Evolutionary conservation across 1,140 invertebrate genomes (phyloP), one percentile per base, ranked within the genome.

Genomic region (Leptopilina clavipes): DNA sequence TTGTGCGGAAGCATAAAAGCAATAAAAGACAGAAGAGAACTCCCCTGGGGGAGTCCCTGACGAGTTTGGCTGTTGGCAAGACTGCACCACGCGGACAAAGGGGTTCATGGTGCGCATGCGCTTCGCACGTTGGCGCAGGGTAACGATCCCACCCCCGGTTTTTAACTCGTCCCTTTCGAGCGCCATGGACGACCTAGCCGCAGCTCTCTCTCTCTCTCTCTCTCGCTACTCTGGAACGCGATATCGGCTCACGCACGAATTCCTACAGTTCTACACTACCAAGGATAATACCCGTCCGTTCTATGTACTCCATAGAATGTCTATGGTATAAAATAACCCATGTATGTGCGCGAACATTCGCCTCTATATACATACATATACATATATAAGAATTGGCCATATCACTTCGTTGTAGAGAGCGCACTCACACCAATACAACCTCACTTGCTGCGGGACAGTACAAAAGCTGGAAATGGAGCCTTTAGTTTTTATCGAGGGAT

Each of bases 131-230:
- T 79, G 84, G 81, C 83, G 77, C 85, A 82, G 79, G 77, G 86
- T 91, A 91, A 91, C 89, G 89, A 91, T 90, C 89, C 88, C 87
- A 86, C 81, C 85, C 86, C 82, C 85, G 77, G 25, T 31, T 79
- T 72, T 72, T 71, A 84, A 83, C 83, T 79, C 81, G 83, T 82
- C 81, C 77, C 80, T 82, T 76, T 81, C 78, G 81, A 65, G 76
- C 59, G 37, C 37, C 25, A 25, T 70, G 37, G 45, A 18, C 65
- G 45, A 18, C 65, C 48, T 52, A 54, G 2, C 56, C 52, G 25
- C 19, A 31, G 22, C 17, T 14, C 54, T 5, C 59, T 37, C 74
- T 52, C 48, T 52, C 48, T n/a, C 44, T 12, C n/a, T 48, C 44
- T 48, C 44, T 48, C 44, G 17, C 18, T 65, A 31, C 74, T 73